Evolutionary conservation across 1,140 invertebrate genomes (phyloP).

Genomic region (Platyscapa corneri): DNA sequence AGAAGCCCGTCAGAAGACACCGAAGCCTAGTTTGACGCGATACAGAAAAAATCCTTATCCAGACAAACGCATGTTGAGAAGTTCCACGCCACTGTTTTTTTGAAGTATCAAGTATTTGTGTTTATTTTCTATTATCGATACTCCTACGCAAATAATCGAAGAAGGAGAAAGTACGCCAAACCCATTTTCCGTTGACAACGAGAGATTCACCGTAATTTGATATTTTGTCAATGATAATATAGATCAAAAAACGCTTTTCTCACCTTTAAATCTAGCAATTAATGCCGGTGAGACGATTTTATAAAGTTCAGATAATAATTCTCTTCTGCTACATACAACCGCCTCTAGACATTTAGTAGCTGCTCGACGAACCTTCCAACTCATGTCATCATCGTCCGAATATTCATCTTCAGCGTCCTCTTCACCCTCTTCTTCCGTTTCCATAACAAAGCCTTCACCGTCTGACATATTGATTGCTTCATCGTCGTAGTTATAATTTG

Average conservation of each 20-base stretch:
- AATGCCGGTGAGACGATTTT: slow-evolving; percentile 90
- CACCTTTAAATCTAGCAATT: slow-evolving; percentile 94
- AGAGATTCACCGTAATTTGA: no score
- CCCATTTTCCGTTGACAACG: no score
- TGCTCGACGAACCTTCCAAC: slow-evolving; percentile 96
- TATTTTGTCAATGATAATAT: no score
- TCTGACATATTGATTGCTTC: slow-evolving; percentile 80
- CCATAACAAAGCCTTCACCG: slow-evolving; percentile 79
- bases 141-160: no score
- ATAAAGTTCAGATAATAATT: slow-evolving; percentile 93
- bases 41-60: no score
- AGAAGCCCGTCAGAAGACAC: no score
- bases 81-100: no score
- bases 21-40: no score
- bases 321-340: slow-evolving; percentile 92
- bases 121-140: no score
- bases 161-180: no score
- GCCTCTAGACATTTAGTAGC: slow-evolving; percentile 98
- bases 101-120: no score
- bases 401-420: slow-evolving; percentile 94
- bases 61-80: no score
- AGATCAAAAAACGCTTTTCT: not conserved
- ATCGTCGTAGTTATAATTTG: slow-evolving; percentile 98
- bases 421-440: slow-evolving; percentile 81
- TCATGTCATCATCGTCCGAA: slow-evolving; percentile 99